A percentile compares a stretch with the other conserved stretches of the same genome.
Evolutionary conservation across 2,113 vertebrate species (phyloP).

Genomic region (Aspidoscelis tigris): DNA sequence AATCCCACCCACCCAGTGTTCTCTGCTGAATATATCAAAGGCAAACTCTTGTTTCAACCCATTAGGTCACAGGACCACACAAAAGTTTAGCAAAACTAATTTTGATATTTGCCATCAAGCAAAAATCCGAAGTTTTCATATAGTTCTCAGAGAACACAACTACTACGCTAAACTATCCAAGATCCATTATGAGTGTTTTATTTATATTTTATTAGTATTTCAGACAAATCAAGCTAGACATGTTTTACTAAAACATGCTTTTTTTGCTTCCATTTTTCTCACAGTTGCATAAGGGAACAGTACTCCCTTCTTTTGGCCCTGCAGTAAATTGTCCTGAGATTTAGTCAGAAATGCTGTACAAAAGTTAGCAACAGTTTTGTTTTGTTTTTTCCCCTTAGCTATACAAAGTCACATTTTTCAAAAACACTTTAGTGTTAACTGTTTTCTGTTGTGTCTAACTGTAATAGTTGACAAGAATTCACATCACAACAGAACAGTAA

Average conservation of each 20-base stretch:
- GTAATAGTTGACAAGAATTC: slow-evolving; percentile 57
- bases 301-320: slow-evolving; percentile 76
- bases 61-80: background rate
- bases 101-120: background rate
- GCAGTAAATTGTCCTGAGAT: slow-evolving; percentile 80
- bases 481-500: slow-evolving; percentile 61
- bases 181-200: slow-evolving; percentile 25
- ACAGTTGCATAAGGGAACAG: slow-evolving; percentile 65
- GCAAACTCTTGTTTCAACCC: background rate
- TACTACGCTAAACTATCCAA: slow-evolving; percentile 16
- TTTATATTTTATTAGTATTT: slow-evolving; percentile 38
- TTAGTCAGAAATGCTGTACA: slow-evolving; percentile 73
- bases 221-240: slow-evolving; percentile 27
- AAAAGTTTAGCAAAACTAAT: slow-evolving; percentile 11
- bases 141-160: background rate
- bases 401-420: slow-evolving; percentile 71
- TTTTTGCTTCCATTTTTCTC: slow-evolving; percentile 62
- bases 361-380: slow-evolving; percentile 67
- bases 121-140: background rate
- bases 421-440: slow-evolving; percentile 71
- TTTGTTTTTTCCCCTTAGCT: slow-evolving; percentile 36
- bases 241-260: slow-evolving; percentile 58
- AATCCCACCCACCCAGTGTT: background rate
- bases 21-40: background rate
- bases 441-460: slow-evolving; percentile 72